Conservation (phyloP, 2,888 invertebrate genomes). For the Monochamus alternatus region DNA sequence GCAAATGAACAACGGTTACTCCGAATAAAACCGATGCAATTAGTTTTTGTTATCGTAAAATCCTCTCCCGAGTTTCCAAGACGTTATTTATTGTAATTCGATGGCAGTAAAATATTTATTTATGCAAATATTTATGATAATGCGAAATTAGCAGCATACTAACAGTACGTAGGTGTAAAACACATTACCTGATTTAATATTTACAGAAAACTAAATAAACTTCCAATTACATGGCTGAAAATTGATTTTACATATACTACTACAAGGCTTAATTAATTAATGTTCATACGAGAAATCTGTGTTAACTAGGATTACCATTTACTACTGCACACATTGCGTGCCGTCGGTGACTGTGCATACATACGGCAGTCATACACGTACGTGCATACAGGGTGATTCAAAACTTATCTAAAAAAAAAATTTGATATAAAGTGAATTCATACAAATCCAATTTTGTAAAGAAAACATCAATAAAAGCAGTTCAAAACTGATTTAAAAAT, state of each 20-base stretch:
- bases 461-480: no score
- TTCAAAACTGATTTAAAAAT: no score
- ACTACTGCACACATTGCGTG: conserved; percentile 7
- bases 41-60: conserved; percentile 20
- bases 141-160: conserved; percentile 28
- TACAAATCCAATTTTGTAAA: no score
- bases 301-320: conserved; percentile 2
- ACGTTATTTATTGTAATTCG: conserved; percentile 13
- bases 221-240: conserved; percentile 18
- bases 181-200: conserved; percentile 20
- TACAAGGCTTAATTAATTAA: conserved; percentile 11
- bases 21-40: background rate
- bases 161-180: conserved; percentile 28
- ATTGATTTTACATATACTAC: conserved; percentile 26
- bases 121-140: conserved; percentile 33
- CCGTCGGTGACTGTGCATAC: background rate
- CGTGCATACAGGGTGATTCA: background rate
- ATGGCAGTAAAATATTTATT: conserved; percentile 29
- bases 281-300: background rate
- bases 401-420: no score
- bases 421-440: no score
- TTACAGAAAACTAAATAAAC: conserved; percentile 26
- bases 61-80: background rate
- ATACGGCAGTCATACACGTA: background rate
- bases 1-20: background rate